Conservation (phyloP, 2,797 vertebrate genomes). For the Oreortyx pictus region DNA sequence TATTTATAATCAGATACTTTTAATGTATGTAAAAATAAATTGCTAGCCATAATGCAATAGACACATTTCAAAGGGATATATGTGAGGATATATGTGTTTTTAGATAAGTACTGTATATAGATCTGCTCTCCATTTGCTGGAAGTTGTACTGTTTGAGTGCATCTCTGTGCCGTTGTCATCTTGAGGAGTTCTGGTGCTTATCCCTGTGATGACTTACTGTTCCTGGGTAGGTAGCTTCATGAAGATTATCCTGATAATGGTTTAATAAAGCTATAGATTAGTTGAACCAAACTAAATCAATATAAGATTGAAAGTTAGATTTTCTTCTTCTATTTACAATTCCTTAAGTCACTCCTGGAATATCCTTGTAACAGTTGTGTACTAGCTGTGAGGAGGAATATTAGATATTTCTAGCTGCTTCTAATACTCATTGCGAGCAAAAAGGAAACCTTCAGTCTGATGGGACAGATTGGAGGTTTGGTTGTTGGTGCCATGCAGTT, state of each 20-base stretch:
- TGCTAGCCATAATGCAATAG: not conserved
- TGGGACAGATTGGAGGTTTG: not conserved
- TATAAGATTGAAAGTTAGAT: not conserved
- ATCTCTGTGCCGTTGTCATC: not conserved
- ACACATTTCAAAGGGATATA: accelerated
- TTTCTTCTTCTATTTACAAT: not conserved
- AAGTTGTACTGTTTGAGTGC: not conserved
- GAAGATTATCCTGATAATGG: not conserved
- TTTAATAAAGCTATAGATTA: not conserved
- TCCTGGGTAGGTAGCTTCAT: not conserved
- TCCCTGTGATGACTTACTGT: not conserved
- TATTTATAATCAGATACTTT: not conserved
- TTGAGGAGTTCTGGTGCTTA: not conserved
- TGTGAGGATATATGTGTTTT: not conserved
- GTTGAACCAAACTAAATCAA: not conserved
- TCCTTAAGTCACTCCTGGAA: not conserved
- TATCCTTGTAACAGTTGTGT: not conserved
- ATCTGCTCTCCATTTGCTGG: not conserved
- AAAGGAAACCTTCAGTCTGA: not conserved
- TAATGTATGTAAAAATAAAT: not conserved
- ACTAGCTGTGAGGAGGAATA: not conserved
- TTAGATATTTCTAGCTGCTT: not conserved
- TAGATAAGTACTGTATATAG: not conserved
- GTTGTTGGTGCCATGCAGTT: not conserved
- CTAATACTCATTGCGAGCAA: not conserved